A percentile compares a stretch with the other conserved stretches of the same genome.
Evolutionary conservation across 2,113 vertebrate species (phyloP).

Genomic region (Cnemophilus loriae): DNA sequence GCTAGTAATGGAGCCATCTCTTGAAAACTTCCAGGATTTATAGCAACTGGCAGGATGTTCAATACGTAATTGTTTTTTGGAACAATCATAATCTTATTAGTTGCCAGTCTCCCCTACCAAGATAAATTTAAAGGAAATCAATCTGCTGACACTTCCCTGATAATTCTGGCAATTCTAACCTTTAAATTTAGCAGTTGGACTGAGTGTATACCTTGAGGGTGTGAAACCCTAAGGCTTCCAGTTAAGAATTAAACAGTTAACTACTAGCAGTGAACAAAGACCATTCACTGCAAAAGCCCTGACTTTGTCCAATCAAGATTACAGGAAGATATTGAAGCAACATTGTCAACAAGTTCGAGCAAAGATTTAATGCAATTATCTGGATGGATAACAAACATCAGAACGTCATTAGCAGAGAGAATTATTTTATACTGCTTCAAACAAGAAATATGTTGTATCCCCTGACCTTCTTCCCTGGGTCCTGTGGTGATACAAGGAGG

Average conservation of each 20-base stretch:
- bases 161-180: background rate
- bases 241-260: conserved; percentile 4
- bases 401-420: background rate
- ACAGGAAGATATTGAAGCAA: background rate
- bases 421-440: background rate
- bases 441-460: background rate
- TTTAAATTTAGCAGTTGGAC: background rate
- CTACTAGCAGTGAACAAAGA: background rate
- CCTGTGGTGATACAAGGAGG: background rate
- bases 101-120: background rate
- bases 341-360: conserved; percentile 38
- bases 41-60: conserved; percentile 22
- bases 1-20: conserved; percentile 32
- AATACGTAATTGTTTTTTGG: conserved; percentile 22
- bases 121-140: conserved; percentile 34
- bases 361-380: conserved; percentile 27
- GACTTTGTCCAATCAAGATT: background rate
- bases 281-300: background rate
- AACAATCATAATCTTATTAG: conserved; percentile 5
- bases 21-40: conserved; percentile 50
- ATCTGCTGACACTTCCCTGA: conserved; percentile 5
- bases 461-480: background rate
- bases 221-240: background rate
- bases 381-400: conserved; percentile 15
- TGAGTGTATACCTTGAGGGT: background rate